Conservation (phyloP, 2,797 vertebrate genomes). For the Aplochiton taeniatus region DNA sequence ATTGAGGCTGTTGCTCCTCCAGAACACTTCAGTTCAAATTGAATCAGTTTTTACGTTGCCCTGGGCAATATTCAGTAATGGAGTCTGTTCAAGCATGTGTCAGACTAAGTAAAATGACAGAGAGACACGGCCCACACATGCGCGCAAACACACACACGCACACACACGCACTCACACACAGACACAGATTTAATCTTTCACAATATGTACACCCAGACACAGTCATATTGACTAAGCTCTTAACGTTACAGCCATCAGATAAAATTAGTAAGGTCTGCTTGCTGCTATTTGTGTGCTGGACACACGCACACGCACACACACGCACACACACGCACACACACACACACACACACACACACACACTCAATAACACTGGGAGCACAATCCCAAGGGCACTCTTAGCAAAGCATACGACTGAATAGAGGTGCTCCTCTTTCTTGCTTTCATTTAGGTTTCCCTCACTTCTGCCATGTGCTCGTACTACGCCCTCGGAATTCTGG, state of each 20-base stretch:
- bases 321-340: background rate
- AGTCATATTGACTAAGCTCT: too few relatives aligned
- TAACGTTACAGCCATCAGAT: too few relatives aligned
- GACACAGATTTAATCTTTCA: background rate
- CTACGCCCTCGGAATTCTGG: too few relatives aligned
- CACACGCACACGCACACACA: background rate
- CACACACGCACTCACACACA: background rate
- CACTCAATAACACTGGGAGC: background rate
- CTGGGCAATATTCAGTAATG: background rate
- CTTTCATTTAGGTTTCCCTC: too few relatives aligned
- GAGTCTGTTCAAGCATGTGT: slow-evolving; percentile 9
- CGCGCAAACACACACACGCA: background rate
- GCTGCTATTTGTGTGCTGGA: too few relatives aligned
- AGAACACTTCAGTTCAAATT: background rate
- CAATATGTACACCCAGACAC: too few relatives aligned
- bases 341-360: background rate
- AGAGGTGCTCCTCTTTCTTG: too few relatives aligned
- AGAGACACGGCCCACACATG: background rate
- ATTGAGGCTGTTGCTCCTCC: background rate
- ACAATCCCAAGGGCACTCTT: background rate
- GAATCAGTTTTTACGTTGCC: background rate
- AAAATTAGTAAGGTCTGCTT: too few relatives aligned
- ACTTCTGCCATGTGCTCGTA: too few relatives aligned
- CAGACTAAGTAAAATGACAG: background rate
- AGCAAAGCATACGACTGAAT: background rate